phyloP scores from a whole-genome alignment of 2,888 invertebrate species.

The Phortica okadai region DNA sequence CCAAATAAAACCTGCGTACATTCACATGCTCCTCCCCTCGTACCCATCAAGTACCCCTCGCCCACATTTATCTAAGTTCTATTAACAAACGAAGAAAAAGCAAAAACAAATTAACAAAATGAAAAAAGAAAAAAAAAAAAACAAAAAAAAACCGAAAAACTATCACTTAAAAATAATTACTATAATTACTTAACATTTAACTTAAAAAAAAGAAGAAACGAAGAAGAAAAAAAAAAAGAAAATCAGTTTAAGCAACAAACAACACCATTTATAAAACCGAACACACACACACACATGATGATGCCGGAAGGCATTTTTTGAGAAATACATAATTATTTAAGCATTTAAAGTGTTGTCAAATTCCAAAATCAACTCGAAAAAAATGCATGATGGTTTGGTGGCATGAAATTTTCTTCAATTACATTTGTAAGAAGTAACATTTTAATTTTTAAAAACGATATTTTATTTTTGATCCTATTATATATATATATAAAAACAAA shows the following conservation, averaged over 20 bases:
- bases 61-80: not conserved
- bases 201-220: slow-evolving; percentile 6
- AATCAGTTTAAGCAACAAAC: not conserved
- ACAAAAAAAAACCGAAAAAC: not conserved
- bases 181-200: slow-evolving; percentile 25
- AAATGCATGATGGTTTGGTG: not conserved
- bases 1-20: slow-evolving; percentile 24
- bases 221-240: not conserved
- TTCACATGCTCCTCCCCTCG: not conserved
- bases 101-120: not conserved
- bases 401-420: too few species aligned
- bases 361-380: slow-evolving; percentile 9
- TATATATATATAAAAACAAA: slow-evolving; percentile 12
- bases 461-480: slow-evolving; percentile 20
- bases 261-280: not conserved
- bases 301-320: too few species aligned
- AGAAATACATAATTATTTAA: slow-evolving; percentile 12
- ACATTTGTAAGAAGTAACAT: not conserved
- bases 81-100: slow-evolving; percentile 16
- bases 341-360: slow-evolving; percentile 2
- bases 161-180: slow-evolving; percentile 27
- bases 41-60: not conserved
- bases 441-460: too few species aligned
- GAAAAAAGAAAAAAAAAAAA: slow-evolving; percentile 15
- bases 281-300: not conserved